These are phyloP conservation scores for Bathynomus jamesi DNA, from an alignment of 1,140 invertebrate species.

Conservation along the genomic window DNA sequence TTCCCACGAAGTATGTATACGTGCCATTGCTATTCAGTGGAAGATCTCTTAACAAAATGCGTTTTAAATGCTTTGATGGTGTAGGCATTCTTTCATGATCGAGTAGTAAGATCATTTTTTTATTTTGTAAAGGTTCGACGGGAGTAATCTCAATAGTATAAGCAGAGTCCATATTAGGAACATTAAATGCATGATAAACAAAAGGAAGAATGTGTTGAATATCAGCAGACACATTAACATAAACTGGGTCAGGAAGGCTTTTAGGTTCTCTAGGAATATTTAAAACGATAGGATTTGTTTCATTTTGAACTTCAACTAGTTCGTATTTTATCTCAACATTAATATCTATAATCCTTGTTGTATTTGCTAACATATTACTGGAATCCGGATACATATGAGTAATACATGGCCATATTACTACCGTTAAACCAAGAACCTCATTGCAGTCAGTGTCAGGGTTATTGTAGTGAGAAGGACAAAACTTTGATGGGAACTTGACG, in stretches of 20 bases:
- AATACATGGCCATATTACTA: conserved; percentile 8
- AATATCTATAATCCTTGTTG: conserved; percentile 5
- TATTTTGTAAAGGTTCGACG: neutral
- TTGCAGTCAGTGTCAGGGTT: conserved; percentile 5
- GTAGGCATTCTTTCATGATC: conserved; percentile 16
- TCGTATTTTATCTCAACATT: neutral
- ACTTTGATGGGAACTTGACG: conserved; percentile 6
- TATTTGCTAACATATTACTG: neutral
- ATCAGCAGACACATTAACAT: conserved; percentile 3
- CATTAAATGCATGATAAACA: conserved; percentile 16
- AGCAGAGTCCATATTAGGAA: neutral
- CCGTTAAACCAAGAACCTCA: conserved; percentile 12
- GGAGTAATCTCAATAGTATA: conserved; percentile 15
- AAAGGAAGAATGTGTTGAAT: neutral
- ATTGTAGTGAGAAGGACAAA: conserved; percentile 9
- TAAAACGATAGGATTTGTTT: conserved; percentile 9
- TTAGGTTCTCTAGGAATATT: conserved; percentile 15
- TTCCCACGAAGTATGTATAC: conserved; percentile 6
- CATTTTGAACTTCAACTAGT: neutral
- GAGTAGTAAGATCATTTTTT: conserved; percentile 3
- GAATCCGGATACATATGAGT: conserved; percentile 11
- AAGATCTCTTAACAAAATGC: conserved; percentile 8
- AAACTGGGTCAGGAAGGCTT: conserved; percentile 2
- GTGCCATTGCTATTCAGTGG: conserved; percentile 8
- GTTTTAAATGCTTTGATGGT: conserved; percentile 4